Percentiles rank a stretch among this genome's conserved stretches.
phyloP scores from a whole-genome alignment of 2,113 vertebrate genomes.

The Leucopternis melanops region DNA sequence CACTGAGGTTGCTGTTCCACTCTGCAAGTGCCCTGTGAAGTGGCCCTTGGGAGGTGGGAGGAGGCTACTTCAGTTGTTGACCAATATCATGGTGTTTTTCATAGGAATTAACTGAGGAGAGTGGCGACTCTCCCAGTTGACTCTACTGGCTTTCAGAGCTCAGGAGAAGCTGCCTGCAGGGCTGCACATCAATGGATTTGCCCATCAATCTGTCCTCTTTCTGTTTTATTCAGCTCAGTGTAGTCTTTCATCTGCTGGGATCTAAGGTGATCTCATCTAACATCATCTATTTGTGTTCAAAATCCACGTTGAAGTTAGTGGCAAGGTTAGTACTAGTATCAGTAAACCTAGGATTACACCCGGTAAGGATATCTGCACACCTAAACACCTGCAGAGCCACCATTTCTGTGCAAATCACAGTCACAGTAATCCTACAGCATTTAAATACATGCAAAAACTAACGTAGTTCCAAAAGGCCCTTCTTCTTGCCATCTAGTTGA shows the following conservation, averaged over 20 bases:
- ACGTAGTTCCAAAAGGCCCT: background rate
- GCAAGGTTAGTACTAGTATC: background rate
- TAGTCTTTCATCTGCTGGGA: background rate
- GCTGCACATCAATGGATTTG: background rate
- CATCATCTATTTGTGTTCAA: background rate
- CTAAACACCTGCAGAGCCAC: background rate
- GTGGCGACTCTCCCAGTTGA: background rate
- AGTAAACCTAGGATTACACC: background rate
- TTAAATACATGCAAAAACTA: background rate
- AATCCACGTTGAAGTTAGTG: background rate
- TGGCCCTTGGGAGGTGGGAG: background rate
- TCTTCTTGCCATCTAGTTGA: background rate
- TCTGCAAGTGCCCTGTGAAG: background rate
- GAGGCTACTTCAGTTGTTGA: background rate
- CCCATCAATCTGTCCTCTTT: background rate
- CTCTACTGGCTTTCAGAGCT: background rate
- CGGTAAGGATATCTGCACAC: rapidly evolving
- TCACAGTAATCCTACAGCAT: background rate
- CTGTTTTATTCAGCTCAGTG: background rate
- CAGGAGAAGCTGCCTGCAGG: rapidly evolving
- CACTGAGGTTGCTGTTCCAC: background rate
- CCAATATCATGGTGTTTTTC: background rate
- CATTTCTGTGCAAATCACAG: background rate
- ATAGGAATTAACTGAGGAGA: background rate
- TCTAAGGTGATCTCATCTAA: background rate